These are phyloP conservation scores for Dermatophagoides farinae DNA, from an alignment of 1,140 invertebrate species.

Conservation along the genomic window DNA sequence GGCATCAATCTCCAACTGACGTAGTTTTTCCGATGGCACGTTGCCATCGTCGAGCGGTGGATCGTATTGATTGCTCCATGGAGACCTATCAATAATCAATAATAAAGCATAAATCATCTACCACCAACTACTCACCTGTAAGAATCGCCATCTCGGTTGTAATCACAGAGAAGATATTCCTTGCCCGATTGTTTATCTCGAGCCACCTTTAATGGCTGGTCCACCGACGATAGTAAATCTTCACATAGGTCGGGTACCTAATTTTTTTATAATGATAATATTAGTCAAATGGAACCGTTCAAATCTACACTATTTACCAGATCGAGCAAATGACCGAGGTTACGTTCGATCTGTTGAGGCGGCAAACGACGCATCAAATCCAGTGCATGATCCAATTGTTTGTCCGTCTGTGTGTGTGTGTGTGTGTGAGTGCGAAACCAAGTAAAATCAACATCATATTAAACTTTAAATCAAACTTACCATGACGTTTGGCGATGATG, in stretches of 20 bases:
- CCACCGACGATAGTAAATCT: conserved; percentile 86
- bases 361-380: conserved; percentile 96
- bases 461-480: too few species aligned
- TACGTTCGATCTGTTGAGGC: conserved; percentile 97
- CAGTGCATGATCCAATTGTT: conserved; percentile 93
- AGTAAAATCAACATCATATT: too few species aligned
- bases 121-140: conserved; percentile 45
- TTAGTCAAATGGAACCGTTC: not conserved
- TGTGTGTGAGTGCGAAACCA: too few species aligned
- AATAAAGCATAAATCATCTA: not conserved
- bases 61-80: conserved; percentile 97
- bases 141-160: conserved; percentile 96
- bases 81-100: conserved; percentile 43
- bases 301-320: conserved; percentile 30
- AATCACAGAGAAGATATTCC: conserved; percentile 96
- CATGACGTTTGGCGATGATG: too few species aligned
- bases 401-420: conserved; percentile 57
- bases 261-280: too few species aligned
- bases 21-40: conserved; percentile 83
- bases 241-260: conserved; percentile 78
- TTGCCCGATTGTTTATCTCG: conserved; percentile 80
- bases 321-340: conserved; percentile 89
- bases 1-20: conserved; percentile 90
- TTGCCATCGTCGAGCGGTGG: conserved; percentile 93
- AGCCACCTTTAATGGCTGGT: conserved; percentile 94